phyloP scores from a whole-genome alignment of 1,140 invertebrate species.

The Eciton burchellii region DNA sequence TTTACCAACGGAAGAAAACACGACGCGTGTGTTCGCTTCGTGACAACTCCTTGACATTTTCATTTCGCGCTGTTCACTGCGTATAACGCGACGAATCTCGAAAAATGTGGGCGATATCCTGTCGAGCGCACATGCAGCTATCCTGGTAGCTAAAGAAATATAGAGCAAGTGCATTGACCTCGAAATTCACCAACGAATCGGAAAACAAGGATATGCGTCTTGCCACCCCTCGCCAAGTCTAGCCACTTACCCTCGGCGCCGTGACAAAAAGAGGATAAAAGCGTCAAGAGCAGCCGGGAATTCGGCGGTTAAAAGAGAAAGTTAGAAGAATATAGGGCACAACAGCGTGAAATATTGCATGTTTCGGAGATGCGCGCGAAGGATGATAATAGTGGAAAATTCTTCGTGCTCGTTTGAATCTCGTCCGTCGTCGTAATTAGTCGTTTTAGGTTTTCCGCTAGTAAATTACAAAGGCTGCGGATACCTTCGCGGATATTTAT shows the following conservation, averaged over 20 bases:
- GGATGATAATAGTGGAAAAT: background rate
- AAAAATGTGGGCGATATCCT: slow-evolving; percentile 29
- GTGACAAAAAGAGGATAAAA: background rate
- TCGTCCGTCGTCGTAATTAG: background rate
- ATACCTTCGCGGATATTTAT: background rate
- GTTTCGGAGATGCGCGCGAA: background rate
- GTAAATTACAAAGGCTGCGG: background rate
- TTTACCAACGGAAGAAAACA: slow-evolving; percentile 24
- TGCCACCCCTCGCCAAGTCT: slow-evolving; percentile 15
- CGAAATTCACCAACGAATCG: slow-evolving; percentile 63
- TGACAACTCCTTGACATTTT: slow-evolving; percentile 20
- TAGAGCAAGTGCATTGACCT: slow-evolving; percentile 50
- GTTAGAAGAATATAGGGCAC: slow-evolving; percentile 23
- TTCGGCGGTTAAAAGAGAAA: slow-evolving; percentile 1
- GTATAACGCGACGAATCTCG: background rate
- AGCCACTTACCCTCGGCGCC: background rate
- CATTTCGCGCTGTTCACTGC: slow-evolving; percentile 7
- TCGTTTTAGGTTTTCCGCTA: background rate
- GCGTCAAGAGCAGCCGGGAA: background rate
- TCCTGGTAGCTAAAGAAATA: background rate
- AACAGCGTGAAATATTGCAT: slow-evolving; percentile 29
- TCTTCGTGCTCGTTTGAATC: slow-evolving; percentile 30
- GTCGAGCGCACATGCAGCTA: slow-evolving; percentile 33
- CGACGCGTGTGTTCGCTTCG: slow-evolving; percentile 26
- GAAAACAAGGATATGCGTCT: slow-evolving; percentile 62